phyloP scores from a whole-genome alignment of 2,113 vertebrate species.

The Dromas ardeola region DNA sequence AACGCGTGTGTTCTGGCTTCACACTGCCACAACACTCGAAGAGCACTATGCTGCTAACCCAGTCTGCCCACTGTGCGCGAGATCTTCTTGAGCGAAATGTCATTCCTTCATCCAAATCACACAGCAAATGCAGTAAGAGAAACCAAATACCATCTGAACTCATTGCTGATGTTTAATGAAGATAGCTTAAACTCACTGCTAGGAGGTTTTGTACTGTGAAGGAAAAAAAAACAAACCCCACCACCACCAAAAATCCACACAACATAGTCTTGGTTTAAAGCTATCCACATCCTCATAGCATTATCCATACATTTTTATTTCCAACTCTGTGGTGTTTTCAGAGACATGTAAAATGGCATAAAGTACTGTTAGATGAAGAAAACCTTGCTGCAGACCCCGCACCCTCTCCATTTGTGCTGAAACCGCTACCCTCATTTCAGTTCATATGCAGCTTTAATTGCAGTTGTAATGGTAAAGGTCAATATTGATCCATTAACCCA shows the following conservation, averaged over 20 bases:
- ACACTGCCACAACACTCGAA: background rate
- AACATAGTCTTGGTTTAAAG: background rate
- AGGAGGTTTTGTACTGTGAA: background rate
- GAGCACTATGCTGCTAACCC: rapidly evolving
- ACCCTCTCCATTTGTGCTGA: background rate
- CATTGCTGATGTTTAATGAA: background rate
- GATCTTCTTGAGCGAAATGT: background rate
- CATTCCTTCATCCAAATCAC: background rate
- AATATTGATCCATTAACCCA: constrained; percentile 36
- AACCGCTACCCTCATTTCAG: background rate
- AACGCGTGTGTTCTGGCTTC: rapidly evolving
- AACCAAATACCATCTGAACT: background rate
- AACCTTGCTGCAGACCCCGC: background rate
- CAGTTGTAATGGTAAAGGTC: constrained; percentile 22
- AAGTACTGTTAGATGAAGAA: background rate
- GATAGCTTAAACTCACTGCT: background rate
- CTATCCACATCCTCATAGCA: background rate
- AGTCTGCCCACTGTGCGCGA: background rate
- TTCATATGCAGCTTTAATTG: constrained; percentile 40
- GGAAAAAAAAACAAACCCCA: background rate
- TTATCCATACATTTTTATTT: background rate
- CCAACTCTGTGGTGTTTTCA: background rate
- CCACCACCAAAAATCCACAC: background rate
- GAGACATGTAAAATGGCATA: background rate
- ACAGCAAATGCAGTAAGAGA: background rate